Evolutionary conservation across 2,113 vertebrate genomes (phyloP).

Genomic region (Caretta caretta): DNA sequence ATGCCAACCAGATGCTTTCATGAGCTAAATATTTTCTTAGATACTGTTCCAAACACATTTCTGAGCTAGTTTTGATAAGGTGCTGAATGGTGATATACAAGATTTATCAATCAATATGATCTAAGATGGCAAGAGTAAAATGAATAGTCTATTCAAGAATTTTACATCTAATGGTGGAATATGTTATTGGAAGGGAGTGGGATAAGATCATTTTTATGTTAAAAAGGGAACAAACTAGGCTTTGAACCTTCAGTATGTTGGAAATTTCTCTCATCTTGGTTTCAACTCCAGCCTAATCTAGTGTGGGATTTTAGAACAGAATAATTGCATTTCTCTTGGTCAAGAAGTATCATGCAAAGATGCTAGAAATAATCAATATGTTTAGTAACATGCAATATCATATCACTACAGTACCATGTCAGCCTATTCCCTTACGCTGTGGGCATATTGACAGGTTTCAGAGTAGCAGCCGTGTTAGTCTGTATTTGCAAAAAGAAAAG

Average conservation of each 20-base stretch:
- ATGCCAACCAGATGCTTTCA: background rate
- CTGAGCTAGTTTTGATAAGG: background rate
- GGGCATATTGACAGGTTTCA: background rate
- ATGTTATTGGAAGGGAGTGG: constrained; percentile 23
- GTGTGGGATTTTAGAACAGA: background rate
- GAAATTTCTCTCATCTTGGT: constrained; percentile 44
- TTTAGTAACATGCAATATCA: background rate
- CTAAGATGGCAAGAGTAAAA: constrained; percentile 8
- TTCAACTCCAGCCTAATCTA: constrained; percentile 25
- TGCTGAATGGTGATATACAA: background rate
- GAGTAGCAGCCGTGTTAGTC: no score
- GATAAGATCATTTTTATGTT: constrained; percentile 46
- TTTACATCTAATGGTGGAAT: constrained; percentile 34
- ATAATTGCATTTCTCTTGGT: constrained; percentile 16
- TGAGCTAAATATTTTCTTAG: background rate
- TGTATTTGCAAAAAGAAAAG: no score
- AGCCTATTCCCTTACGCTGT: background rate
- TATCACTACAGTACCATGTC: background rate
- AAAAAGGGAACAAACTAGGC: background rate
- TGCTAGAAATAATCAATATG: constrained; percentile 8
- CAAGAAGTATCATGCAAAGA: background rate
- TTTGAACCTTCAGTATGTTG: constrained; percentile 45
- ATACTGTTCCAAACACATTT: background rate
- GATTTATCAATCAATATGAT: constrained; percentile 16
- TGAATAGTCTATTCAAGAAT: background rate